These are phyloP conservation scores for Antheraea assamensis DNA, from an alignment of 2,888 invertebrate species.

Conservation along the genomic window DNA sequence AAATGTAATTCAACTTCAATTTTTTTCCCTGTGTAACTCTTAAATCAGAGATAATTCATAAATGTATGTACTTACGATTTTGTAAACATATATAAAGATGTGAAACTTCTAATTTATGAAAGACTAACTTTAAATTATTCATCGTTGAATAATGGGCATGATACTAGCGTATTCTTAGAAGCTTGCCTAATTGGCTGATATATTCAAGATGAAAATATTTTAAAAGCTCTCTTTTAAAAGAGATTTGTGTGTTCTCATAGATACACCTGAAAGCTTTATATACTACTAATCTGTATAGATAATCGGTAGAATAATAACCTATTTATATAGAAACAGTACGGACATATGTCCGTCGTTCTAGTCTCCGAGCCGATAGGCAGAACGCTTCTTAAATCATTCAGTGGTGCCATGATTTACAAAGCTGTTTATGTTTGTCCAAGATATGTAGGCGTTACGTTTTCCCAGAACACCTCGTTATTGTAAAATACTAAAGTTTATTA, in stretches of 20 bases:
- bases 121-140: neutral
- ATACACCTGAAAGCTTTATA: neutral
- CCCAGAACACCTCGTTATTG: neutral
- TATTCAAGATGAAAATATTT: neutral
- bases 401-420: conserved; percentile 1
- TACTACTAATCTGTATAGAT: neutral
- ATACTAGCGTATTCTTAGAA: neutral
- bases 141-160: neutral
- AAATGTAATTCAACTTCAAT: neutral
- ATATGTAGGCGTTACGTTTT: conserved; percentile 1
- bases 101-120: too few species aligned
- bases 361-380: neutral
- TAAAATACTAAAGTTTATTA: neutral
- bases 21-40: too few species aligned
- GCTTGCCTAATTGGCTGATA: neutral
- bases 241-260: neutral
- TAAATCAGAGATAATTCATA: neutral
- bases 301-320: neutral
- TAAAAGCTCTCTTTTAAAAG: too few species aligned
- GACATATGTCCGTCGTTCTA: neutral
- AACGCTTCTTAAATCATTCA: neutral
- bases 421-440: neutral
- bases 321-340: neutral
- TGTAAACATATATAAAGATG: too few species aligned
- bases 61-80: too few species aligned